Percentiles rank a stretch among this genome's conserved stretches.
These are phyloP conservation scores for Drosophila sproati DNA, from an alignment of 1,140 invertebrate species.

Conservation along the genomic window DNA sequence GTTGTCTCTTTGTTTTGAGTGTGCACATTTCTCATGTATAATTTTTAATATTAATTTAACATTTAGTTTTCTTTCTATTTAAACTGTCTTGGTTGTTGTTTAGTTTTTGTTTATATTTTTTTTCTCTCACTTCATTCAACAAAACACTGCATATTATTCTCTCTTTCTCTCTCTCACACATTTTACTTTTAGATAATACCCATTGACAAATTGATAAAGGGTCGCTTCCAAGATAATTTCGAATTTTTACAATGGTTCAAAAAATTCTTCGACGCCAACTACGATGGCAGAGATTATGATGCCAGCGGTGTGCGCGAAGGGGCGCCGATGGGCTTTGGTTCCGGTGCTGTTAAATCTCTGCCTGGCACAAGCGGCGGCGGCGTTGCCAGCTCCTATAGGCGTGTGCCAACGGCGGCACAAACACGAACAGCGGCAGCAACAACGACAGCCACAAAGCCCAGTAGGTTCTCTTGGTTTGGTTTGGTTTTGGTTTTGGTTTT, in stretches of 20 bases:
- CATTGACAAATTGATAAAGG: conserved; percentile 96
- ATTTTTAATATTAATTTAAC: conserved; percentile 4
- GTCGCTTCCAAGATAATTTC: conserved; percentile 99
- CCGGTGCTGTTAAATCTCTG: conserved; percentile 85
- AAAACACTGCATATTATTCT: conserved; percentile 63
- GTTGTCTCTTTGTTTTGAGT: conserved; percentile 28
- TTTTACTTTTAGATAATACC: conserved; percentile 91
- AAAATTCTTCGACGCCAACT: conserved; percentile 99
- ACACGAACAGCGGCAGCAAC: conserved; percentile 85
- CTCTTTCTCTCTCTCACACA: conserved; percentile 81
- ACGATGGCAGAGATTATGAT: conserved; percentile 96
- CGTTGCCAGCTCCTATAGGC: conserved; percentile 64
- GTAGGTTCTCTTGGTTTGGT: conserved; percentile 85
- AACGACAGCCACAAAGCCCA: conserved; percentile 86
- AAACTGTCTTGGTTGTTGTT: conserved; percentile 3
- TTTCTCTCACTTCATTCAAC: conserved; percentile 49
- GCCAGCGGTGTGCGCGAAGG: conserved; percentile 93
- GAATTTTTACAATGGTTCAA: conserved; percentile 99
- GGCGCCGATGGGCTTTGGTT: conserved; percentile 90
- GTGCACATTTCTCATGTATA: conserved; percentile 25
- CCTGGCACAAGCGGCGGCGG: conserved; percentile 84
- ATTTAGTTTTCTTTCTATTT: not conserved
- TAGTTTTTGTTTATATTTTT: conserved; percentile 17
- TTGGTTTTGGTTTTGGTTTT: conserved; percentile 77
- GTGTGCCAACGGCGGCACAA: conserved; percentile 82